Base-by-base conservation (phyloP, 92 coral and sea anemone species). In the Metridium senile region DNA sequence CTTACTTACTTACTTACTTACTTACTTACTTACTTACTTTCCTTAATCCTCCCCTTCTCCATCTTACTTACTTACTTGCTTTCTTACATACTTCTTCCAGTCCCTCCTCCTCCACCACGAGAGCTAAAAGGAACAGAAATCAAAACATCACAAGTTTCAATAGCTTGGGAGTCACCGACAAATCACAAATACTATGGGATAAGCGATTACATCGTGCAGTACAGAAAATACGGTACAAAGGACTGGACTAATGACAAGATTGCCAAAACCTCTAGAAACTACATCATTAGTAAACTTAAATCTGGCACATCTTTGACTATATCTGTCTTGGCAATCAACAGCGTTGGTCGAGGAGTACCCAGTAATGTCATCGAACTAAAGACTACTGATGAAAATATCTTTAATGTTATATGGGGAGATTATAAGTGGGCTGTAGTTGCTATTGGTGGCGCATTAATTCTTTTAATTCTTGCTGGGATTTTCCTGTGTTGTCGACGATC, bases 51-150 rank as follows among this genome's bases (percentile, higher is more conserved):
- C n/a, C n/a, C n/a, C n/a, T n/a, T n/a, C n/a, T n/a, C n/a, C n/a
- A n/a, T n/a, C n/a, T n/a, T n/a, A n/a, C n/a, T n/a, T n/a, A n/a
- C n/a, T n/a, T n/a, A n/a, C n/a, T n/a, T n/a, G n/a, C n/a, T n/a
- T n/a, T n/a, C n/a, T n/a, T n/a, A n/a, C n/a, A n/a, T n/a, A n/a
- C n/a, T n/a, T n/a, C n/a, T n/a, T n/a, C 63, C 61, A 71, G 76
- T 71, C 35, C 76, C 76, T 29, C 76, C 76, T 11, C 76, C 76
- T 13, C 45, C 76, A 18, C 76, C 76, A 28, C 35, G 65, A 28
- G 53, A 53, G 23, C 46, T 53, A n/a, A n/a, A n/a, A n/a, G n/a
- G n/a, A n/a, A n/a, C n/a, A n/a, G n/a, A n/a, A n/a, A n/a, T n/a
- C n/a, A 21, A 52, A 30, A 1, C 21, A 1, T 28, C 49, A 31